A percentile compares a stretch with the other conserved stretches of the same genome.
These are phyloP conservation scores for Hapalemur alaotrensis DNA, from an alignment of 2,797 vertebrate genomes.

Conservation along the genomic window DNA sequence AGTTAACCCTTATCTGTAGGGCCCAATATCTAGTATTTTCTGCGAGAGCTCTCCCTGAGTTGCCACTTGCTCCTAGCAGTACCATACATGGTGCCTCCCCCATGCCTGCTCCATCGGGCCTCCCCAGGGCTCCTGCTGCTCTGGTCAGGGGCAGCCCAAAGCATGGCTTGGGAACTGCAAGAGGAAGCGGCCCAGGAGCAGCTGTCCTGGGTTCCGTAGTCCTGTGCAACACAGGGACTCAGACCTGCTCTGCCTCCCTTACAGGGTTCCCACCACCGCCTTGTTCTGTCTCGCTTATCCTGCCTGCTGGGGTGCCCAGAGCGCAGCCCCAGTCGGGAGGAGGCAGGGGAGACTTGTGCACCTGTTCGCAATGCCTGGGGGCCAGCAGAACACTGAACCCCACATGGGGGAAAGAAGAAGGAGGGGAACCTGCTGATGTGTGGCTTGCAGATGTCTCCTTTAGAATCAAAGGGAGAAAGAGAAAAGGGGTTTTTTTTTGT, in stretches of 20 bases:
- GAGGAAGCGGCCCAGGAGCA: not conserved
- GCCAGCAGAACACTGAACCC: not conserved
- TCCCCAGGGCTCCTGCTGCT: not conserved
- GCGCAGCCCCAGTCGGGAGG: not conserved
- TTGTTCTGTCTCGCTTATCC: not conserved
- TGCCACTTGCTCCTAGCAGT: not conserved
- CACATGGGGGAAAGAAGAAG: fast-evolving
- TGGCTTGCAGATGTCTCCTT: not conserved
- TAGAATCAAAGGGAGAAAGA: not conserved
- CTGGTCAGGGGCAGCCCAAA: not conserved
- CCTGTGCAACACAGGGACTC: not conserved
- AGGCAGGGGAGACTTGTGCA: not conserved
- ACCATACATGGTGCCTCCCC: not conserved
- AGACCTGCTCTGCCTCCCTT: not conserved
- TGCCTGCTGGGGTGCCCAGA: not conserved
- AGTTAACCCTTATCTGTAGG: not conserved
- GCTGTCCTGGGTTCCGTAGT: not conserved
- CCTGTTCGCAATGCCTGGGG: not conserved
- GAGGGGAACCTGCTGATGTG: not conserved
- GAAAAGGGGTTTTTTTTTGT: not conserved
- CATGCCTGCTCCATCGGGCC: not conserved
- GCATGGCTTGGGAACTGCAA: not conserved
- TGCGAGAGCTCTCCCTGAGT: not conserved
- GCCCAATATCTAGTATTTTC: conserved; percentile 19
- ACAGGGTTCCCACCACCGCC: not conserved